Evolutionary conservation across 2,113 vertebrate species (phyloP).

Genomic region (Columbina picui): DNA sequence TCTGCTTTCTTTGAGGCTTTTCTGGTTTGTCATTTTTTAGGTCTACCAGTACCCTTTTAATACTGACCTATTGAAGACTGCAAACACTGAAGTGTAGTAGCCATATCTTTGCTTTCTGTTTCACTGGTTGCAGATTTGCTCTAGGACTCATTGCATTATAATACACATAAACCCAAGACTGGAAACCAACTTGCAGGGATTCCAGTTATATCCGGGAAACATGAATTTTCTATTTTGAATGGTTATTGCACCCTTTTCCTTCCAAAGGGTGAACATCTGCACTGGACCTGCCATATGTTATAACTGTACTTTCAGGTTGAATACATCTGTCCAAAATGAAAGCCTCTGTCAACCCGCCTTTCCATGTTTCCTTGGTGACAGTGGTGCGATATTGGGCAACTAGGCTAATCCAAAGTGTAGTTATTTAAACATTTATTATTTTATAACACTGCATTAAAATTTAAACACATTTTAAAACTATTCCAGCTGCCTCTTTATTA

Average conservation of each 20-base stretch:
- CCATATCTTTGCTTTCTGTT: neutral
- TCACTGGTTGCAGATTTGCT: neutral
- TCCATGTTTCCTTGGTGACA: conserved; percentile 42
- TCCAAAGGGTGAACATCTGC: neutral
- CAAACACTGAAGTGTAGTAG: neutral
- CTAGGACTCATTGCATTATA: neutral
- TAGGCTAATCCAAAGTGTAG: conserved; percentile 10
- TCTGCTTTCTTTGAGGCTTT: neutral
- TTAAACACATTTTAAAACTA: conserved; percentile 41
- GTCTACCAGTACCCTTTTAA: neutral
- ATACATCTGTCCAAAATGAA: neutral
- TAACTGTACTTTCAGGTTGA: neutral
- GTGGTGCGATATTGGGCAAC: neutral
- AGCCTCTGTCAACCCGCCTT: neutral
- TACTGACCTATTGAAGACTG: neutral
- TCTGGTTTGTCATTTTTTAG: neutral
- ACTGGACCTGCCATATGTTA: neutral
- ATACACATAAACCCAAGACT: neutral
- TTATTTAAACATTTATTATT: conserved; percentile 58
- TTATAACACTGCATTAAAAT: conserved; percentile 31
- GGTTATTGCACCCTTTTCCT: neutral
- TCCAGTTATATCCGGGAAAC: neutral
- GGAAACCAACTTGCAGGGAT: neutral
- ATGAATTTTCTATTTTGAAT: neutral
- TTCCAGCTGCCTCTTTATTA: conserved; percentile 20